Percentiles rank a stretch among this genome's conserved stretches.
Conservation (phyloP, 2,888 invertebrate genomes). For the Drosophila ezoana region DNA sequence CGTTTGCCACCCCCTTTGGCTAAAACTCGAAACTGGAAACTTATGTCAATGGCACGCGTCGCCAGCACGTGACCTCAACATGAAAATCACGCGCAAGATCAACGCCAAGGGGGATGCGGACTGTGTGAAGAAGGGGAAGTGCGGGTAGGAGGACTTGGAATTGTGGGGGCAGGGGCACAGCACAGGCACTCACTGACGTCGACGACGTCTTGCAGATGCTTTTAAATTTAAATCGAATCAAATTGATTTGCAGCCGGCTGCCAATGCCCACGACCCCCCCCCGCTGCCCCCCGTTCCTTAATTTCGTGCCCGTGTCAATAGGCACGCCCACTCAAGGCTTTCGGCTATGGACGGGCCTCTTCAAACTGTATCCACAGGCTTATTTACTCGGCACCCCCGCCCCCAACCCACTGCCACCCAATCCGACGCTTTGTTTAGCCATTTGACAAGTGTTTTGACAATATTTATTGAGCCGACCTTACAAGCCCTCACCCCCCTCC, state of each 20-base stretch:
- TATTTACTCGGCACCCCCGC: conserved; percentile 40
- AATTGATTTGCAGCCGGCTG: conserved; percentile 82
- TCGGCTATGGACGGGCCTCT: conserved; percentile 30
- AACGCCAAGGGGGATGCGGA: conserved; percentile 30
- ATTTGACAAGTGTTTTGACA: conserved; percentile 83
- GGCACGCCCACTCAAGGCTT: conserved; percentile 59
- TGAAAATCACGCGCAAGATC: conserved; percentile 78
- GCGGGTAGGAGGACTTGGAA: neutral
- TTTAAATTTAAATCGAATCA: conserved; percentile 84
- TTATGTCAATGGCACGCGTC: conserved; percentile 78
- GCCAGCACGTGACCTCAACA: conserved; percentile 76
- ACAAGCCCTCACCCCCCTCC: neutral
- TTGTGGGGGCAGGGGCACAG: neutral
- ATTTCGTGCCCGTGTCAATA: conserved; percentile 61
- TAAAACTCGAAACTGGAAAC: conserved; percentile 68
- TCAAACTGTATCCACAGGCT: conserved; percentile 51
- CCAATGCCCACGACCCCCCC: conserved; percentile 47
- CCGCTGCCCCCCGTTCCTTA: conserved; percentile 36
- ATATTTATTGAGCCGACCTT: conserved; percentile 74
- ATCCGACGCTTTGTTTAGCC: conserved; percentile 71
- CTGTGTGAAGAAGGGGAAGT: neutral
- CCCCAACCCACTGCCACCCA: neutral
- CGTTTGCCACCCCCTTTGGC: conserved; percentile 22
- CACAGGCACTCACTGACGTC: conserved; percentile 33
- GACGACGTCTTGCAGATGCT: conserved; percentile 68